Evolutionary conservation across 1,140 invertebrate species (phyloP), one percentile per base, ranked within the genome.

Genomic region (Bombus huntii): DNA sequence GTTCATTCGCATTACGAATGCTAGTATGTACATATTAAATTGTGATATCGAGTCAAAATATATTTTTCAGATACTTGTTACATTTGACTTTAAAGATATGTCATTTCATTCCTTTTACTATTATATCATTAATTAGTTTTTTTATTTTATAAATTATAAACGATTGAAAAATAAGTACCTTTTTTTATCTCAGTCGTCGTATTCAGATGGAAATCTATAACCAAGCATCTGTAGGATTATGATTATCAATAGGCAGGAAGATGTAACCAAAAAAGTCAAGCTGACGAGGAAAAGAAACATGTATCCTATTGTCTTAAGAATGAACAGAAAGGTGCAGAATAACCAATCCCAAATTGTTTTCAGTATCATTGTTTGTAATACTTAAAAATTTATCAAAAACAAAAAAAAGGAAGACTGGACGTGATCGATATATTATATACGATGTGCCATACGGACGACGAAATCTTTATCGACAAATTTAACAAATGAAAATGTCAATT

Each of bases 1-100:
- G 68, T 81, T 31, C 73, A 47, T 74, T 57, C 70, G 57, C 59
- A 70, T 89, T 79, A 39, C 39, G 31, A 81, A 75, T 28, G 62
- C 83, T 88, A 65, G 57, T 79, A 81, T 92, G 87, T 92, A 92
- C 71, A 88, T 84, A 85, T 92, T 85, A 86, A 91, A 87, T 92
- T 92, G 92, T 93, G 91, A 93, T 93, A 93, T 77, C 79, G 84
- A 77, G 78, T 89, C 79, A 91, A 89, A 92, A 92, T 92, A 92
- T 93, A 93, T 93, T 93, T 93, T 93, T 93, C 81, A 90, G 90
- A 92, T 76, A 75, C 70, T 72, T 87, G 85, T 82, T 86, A 81
- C 37, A 85, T 57, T n/a, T 71, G 72, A 66, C 74, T 80, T 59
- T 66, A 74, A 42, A 31, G 22, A 42, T 47, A 82, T 37, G 34